Evolutionary conservation across 2,113 vertebrate genomes (phyloP), one percentile per base, ranked within the genome.

Genomic region (Rhinolophus sinicus): DNA sequence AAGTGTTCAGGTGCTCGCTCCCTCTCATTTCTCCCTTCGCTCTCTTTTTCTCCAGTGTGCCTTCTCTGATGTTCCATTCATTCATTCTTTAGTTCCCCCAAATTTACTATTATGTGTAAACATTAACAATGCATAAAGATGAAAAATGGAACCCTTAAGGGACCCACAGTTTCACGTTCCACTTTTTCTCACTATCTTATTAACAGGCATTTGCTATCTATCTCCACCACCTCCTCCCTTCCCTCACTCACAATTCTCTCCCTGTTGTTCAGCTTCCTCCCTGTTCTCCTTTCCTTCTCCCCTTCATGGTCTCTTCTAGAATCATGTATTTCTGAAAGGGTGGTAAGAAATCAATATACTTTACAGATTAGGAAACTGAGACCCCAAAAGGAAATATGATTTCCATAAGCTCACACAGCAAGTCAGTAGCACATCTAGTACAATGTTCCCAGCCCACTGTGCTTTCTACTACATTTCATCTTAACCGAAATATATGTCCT

Each of bases 1-100:
- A 0, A 0, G 5, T 8, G 47, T 24, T 28, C 15, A 75, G 0
- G 15, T 0, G 33, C 24, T 67, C 0, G 0, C 9, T 21, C 15
- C 73, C 35, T 30, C 14, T 21, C 54, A 0, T 19, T 13, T 33
- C 24, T 70, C 38, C 28, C 16, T 22, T 33, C 3, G 6, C 16
- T 26, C 12, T 33, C 16, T 76, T 33, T 44, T 14, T 5, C 50
- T 47, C 67, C 21, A 40, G 24, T 10, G 15, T 70, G 12, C 5
- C 14, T n/a, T 80, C 62, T 44, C 52, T 44, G 47, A 8, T 15
- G 56, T 47, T 76, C 19, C 35, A 12, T 72, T 30, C n/a, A 40
- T 26, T 30, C 28, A 33, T 13, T 33, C 21, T 33, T 12, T 28
- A 12, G 15, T 60, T 44, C 13, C 13, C 65, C 28, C 3, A 16